Evolutionary conservation across 2,113 vertebrate species (phyloP).

Genomic region (Calonectris borealis): DNA sequence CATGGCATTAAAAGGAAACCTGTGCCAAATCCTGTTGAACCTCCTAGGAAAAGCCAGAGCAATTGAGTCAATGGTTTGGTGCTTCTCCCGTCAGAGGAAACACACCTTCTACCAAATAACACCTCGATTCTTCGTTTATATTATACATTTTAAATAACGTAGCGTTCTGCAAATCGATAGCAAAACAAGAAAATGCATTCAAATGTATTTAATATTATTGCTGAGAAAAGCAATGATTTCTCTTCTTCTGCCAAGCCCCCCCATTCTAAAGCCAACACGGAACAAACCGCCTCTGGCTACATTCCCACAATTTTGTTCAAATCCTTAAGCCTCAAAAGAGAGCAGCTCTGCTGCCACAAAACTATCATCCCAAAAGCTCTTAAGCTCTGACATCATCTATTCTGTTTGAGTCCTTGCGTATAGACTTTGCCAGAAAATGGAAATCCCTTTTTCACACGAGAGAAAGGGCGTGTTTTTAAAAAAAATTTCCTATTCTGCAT

Average conservation of each 20-base stretch:
- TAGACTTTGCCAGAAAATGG: constrained; percentile 27
- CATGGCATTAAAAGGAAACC: background rate
- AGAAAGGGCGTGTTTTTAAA: background rate
- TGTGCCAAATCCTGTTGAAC: background rate
- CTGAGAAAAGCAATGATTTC: background rate
- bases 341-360: constrained; percentile 22
- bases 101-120: background rate
- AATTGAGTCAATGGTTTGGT: background rate
- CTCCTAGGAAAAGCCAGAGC: background rate
- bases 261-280: background rate
- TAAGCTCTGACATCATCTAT: constrained; percentile 54
- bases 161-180: background rate
- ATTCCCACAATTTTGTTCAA: constrained; percentile 37
- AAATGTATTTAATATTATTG: background rate
- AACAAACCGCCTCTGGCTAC: background rate
- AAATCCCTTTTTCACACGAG: background rate
- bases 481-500: background rate
- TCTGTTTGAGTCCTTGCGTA: background rate
- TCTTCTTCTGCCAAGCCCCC: background rate
- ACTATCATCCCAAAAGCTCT: constrained; percentile 46
- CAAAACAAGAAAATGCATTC: background rate
- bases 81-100: background rate
- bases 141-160: fast-evolving
- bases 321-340: constrained; percentile 60
- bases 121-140: fast-evolving